phyloP scores from a whole-genome alignment of 2,113 vertebrate genomes.

The Ptilonorhynchus violaceus region DNA sequence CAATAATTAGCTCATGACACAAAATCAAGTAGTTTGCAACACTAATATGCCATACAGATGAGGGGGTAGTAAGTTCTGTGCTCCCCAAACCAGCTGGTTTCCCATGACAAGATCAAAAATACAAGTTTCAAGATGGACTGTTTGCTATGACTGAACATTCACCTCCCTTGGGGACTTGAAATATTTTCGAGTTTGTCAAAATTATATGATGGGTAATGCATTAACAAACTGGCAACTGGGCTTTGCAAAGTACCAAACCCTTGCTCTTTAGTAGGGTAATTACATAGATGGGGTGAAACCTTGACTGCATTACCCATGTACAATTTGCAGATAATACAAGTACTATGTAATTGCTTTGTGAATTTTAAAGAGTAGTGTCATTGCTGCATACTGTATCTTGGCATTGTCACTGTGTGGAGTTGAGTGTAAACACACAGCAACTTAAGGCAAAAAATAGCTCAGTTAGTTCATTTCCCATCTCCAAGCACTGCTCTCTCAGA shows the following conservation, averaged over 20 bases:
- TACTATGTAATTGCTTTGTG: not conserved
- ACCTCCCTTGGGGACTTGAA: not conserved
- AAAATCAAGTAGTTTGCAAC: not conserved
- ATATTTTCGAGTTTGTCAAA: not conserved
- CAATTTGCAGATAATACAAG: not conserved
- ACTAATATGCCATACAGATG: not conserved
- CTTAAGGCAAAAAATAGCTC: not conserved
- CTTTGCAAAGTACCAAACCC: not conserved
- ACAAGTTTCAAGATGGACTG: not conserved
- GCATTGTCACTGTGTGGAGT: not conserved
- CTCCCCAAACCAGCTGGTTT: not conserved
- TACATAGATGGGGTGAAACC: not conserved
- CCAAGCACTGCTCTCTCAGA: not conserved
- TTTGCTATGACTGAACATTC: not conserved
- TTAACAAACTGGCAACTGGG: not conserved
- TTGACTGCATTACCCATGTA: not conserved
- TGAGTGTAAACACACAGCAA: not conserved
- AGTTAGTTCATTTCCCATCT: not conserved
- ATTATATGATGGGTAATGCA: not conserved
- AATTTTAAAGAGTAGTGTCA: not conserved
- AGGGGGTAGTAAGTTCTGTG: not conserved
- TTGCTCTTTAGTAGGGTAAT: not conserved
- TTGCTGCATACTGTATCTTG: not conserved
- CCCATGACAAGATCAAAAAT: not conserved
- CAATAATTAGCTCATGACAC: not conserved